These are phyloP conservation scores for Phenacoccus solenopsis DNA, from an alignment of 1,140 invertebrate genomes.

Conservation along the genomic window DNA sequence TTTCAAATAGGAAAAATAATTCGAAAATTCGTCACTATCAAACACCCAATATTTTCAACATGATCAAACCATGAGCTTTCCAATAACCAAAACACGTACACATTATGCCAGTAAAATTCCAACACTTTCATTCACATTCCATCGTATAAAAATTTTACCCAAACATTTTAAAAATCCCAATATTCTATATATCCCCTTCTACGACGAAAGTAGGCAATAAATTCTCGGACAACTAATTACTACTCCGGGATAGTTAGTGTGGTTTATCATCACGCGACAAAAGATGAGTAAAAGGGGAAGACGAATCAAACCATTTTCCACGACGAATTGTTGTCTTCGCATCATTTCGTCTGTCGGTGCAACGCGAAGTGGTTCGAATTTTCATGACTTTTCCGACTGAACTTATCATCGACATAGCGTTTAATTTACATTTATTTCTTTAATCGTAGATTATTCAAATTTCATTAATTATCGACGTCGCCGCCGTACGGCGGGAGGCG, in stretches of 20 bases:
- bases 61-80: too few relatives aligned
- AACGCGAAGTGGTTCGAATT: not conserved
- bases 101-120: too few relatives aligned
- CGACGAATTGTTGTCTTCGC: conserved; percentile 1
- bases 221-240: not conserved
- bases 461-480: too few relatives aligned
- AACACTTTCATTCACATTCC: too few relatives aligned
- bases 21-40: too few relatives aligned
- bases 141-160: too few relatives aligned
- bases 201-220: not conserved
- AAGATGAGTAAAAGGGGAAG: conserved; percentile 1
- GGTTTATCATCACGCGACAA: not conserved
- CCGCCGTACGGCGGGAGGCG: not conserved
- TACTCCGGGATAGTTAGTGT: not conserved
- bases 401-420: not conserved
- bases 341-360: conserved; percentile 1
- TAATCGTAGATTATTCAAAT: not conserved
- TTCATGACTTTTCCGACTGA: not conserved
- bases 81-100: too few relatives aligned
- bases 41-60: too few relatives aligned
- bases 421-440: not conserved
- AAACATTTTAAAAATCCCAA: too few relatives aligned
- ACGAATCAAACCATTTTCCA: not conserved
- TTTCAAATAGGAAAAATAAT: too few relatives aligned
- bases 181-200: too few relatives aligned